Percentiles rank a stretch among this genome's conserved stretches.
Conservation (phyloP, 2,888 invertebrate species). For the Megalurothrips usitatus region DNA sequence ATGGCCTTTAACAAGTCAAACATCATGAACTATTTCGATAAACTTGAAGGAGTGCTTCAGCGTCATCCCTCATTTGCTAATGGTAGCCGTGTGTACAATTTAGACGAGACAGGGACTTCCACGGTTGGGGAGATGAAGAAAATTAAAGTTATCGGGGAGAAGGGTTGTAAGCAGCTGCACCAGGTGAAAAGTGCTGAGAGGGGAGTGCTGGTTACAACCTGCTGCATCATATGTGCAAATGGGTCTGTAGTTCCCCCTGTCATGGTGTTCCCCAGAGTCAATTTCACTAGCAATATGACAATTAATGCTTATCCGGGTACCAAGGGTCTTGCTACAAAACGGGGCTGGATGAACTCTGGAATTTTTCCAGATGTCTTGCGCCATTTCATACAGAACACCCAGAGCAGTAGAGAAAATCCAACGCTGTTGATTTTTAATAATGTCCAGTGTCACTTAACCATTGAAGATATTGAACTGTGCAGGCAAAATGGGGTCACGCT, state of each 20-base stretch:
- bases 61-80: background rate
- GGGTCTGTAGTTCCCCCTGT: no score
- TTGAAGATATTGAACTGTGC: background rate
- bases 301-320: background rate
- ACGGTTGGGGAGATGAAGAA: conserved; percentile 27
- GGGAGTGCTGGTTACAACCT: conserved; percentile 24
- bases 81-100: background rate
- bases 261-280: no score
- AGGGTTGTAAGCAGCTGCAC: no score
- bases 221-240: no score
- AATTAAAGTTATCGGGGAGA: no score
- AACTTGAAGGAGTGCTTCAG: background rate
- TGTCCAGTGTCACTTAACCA: background rate
- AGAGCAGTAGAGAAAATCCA: background rate
- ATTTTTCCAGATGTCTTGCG: background rate
- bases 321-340: background rate
- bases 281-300: no score
- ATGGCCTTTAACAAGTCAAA: background rate
- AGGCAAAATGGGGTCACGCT: background rate
- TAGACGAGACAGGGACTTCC: background rate
- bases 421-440: background rate
- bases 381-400: background rate
- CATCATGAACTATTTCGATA: background rate
- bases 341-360: background rate
- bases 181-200: no score